A percentile compares a stretch with the other conserved stretches of the same genome.
These are phyloP conservation scores for Hippocampus zosterae DNA, from an alignment of 2,113 vertebrate species.

Conservation along the genomic window DNA sequence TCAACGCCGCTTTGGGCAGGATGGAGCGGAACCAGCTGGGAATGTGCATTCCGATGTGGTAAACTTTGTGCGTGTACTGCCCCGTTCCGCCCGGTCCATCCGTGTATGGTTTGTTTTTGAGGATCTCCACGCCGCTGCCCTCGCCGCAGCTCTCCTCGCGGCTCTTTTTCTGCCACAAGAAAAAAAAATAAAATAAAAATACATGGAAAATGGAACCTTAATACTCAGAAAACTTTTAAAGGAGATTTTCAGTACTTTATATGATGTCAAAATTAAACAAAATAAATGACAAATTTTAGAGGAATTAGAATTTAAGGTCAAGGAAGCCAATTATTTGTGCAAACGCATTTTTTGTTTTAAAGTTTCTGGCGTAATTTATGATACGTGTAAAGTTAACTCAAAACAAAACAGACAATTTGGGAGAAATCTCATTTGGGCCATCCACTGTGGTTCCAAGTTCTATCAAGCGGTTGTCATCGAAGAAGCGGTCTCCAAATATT, in stretches of 20 bases:
- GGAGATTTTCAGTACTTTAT: too few species aligned
- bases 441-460: neutral
- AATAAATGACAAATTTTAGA: too few species aligned
- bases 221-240: too few species aligned
- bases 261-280: too few species aligned
- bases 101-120: conserved; percentile 90
- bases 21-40: conserved; percentile 97
- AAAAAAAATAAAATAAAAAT: neutral
- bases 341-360: too few species aligned
- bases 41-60: conserved; percentile 97
- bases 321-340: too few species aligned
- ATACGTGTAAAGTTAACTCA: too few species aligned
- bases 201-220: too few species aligned
- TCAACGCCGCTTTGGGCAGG: conserved; percentile 89
- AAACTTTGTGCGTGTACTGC: conserved; percentile 96
- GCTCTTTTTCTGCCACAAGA: conserved; percentile 85
- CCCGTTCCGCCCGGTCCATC: conserved; percentile 88
- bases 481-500: neutral
- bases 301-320: too few species aligned
- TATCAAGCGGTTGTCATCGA: neutral
- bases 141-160: conserved; percentile 90
- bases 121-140: conserved; percentile 93
- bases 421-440: neutral
- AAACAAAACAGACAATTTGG: neutral
- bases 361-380: too few species aligned